phyloP scores from a whole-genome alignment of 1,140 invertebrate species.

The Drosophila lini region DNA sequence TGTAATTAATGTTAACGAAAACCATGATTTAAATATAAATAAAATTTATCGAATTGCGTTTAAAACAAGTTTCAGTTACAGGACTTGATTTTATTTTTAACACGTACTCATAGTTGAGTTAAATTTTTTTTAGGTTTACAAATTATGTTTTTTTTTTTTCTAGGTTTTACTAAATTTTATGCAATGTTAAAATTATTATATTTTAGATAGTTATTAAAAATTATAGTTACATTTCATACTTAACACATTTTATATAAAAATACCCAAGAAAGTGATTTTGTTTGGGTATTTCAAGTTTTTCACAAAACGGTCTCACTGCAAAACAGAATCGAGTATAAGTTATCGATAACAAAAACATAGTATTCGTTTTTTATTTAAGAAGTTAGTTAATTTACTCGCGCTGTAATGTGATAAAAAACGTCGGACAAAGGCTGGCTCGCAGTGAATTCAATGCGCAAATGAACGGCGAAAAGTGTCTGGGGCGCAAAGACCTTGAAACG shows the following conservation, averaged over 20 bases:
- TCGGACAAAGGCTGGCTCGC: background rate
- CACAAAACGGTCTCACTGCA: background rate
- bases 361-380: conserved; percentile 2
- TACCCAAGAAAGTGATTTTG: background rate
- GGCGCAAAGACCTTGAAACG: conserved; percentile 17
- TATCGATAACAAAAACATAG: conserved; percentile 8
- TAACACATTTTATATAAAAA: background rate
- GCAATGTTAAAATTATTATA: too few species aligned
- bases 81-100: background rate
- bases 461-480: conserved; percentile 3
- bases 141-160: too few species aligned
- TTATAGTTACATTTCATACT: background rate
- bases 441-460: conserved; percentile 17
- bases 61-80: conserved; percentile 37
- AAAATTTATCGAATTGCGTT: conserved; percentile 73
- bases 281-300: background rate
- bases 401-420: conserved; percentile 25
- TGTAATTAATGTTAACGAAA: conserved; percentile 79
- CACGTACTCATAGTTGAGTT: background rate
- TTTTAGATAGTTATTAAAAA: background rate
- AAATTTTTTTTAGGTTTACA: background rate
- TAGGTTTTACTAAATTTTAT: too few species aligned
- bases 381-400: conserved; percentile 23
- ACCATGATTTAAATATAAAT: conserved; percentile 78
- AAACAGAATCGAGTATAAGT: background rate